A percentile compares a stretch with the other conserved stretches of the same genome.
These are phyloP conservation scores for Erebia aethiops DNA, from an alignment of 2,888 invertebrate species.

Conservation along the genomic window DNA sequence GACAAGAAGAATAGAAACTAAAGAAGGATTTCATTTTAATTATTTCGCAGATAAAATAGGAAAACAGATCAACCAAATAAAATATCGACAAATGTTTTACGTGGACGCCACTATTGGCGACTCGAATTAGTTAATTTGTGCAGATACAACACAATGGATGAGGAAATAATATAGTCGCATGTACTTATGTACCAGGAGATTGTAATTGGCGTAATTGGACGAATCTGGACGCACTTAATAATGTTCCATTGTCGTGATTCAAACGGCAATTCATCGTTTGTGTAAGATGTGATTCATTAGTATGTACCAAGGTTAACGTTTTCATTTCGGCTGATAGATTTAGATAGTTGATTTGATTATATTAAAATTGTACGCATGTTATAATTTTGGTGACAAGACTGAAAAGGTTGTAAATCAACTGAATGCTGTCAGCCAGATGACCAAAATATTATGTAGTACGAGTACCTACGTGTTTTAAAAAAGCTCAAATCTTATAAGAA, in stretches of 20 bases:
- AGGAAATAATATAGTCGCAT: slow-evolving; percentile 76
- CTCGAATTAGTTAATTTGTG: slow-evolving; percentile 80
- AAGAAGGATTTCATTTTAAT: not conserved
- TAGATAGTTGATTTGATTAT: slow-evolving; percentile 1
- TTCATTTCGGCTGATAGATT: slow-evolving; percentile 26
- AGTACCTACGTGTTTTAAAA: too few species aligned
- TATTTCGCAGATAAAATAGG: not conserved
- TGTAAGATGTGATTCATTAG: slow-evolving; percentile 76
- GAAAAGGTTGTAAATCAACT: too few species aligned
- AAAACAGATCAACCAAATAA: not conserved
- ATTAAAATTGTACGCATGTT: not conserved
- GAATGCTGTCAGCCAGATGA: too few species aligned
- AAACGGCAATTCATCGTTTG: slow-evolving; percentile 78
- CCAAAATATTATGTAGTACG: too few species aligned
- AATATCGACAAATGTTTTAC: slow-evolving; percentile 49
- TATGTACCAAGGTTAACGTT: slow-evolving; percentile 34
- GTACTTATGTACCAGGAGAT: slow-evolving; percentile 72
- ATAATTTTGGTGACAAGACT: too few species aligned
- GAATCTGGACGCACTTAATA: slow-evolving; percentile 81
- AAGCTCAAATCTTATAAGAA: too few species aligned
- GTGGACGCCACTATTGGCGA: slow-evolving; percentile 50
- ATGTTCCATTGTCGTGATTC: slow-evolving; percentile 78
- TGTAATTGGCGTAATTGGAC: slow-evolving; percentile 82
- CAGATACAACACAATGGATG: slow-evolving; percentile 78
- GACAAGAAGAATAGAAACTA: too few species aligned